Base-by-base conservation (phyloP, 1,140 invertebrate genomes). In the Thaumatotibia leucotreta region DNA sequence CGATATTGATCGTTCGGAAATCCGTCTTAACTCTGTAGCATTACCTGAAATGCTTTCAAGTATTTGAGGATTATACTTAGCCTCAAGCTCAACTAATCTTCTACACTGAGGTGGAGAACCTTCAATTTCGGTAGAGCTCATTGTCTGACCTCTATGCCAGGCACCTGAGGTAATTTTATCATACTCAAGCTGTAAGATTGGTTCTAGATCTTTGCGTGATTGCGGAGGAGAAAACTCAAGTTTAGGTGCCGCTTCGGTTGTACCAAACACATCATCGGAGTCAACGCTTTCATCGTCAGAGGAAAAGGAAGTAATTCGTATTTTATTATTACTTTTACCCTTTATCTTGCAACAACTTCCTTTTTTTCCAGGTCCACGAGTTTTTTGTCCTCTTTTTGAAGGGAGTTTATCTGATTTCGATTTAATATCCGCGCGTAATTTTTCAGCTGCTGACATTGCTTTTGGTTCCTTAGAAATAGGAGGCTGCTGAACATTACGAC, bases 61-160 rank as follows among this genome's bases (percentile, higher is more conserved):
- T 35, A 93, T 91, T 80, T 94, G 92, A 23, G 92, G 92, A 73
- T 93, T 89, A 72, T 93, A 93, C 68, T 93, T 93, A 54, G 92
- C 93, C 82, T 93, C 93, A 33, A 94, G 76, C 75, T 93, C 91
- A 35, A 91, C 87, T 45, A 93, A 73, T 72, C 93, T 91, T 17
- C 94, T 83, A 69, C 93, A 94, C 68, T 94, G 93, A 1, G 94
- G 94, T 0, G 94, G 94, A 2, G 94, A 95, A 4, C 94, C 94
- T 84, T 95, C 94, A 9, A 95, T 94, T 89, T 95, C 94, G 3
- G 94, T 95, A 0, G 94, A 95, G 65, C 94, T 94, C 94, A 95
- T 95, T 3, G 94, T 94, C 80, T 95, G 94, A 10, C 94, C 94
- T 65, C 94, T 85, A 73, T 94, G 94, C 93, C 93, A 93, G 27